phyloP scores from a whole-genome alignment of 2,888 invertebrate species.

The Leptopterna dolabrata region DNA sequence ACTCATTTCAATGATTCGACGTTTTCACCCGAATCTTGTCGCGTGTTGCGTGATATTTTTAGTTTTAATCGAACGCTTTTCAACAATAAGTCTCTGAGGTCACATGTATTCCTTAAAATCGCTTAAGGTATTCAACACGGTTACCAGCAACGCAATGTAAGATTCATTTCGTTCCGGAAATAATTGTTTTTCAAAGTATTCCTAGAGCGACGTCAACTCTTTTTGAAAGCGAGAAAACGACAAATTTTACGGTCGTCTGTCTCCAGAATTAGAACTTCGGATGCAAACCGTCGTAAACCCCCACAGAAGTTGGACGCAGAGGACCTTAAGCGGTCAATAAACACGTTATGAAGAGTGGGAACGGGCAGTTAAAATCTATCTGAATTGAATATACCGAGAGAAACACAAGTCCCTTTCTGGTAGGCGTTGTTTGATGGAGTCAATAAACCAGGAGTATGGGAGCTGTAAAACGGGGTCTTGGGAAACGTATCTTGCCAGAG shows the following conservation, averaged over 20 bases:
- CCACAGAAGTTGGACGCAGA: not conserved
- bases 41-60: not conserved
- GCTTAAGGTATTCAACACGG: too few relatives aligned
- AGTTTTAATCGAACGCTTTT: not conserved
- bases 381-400: constrained; percentile 45
- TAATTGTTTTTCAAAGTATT: not conserved
- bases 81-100: too few relatives aligned
- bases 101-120: too few relatives aligned
- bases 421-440: constrained; percentile 50
- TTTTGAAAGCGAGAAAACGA: not conserved
- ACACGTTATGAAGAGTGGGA: constrained; percentile 48
- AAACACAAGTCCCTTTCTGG: constrained; percentile 46
- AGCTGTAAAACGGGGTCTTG: constrained; percentile 25
- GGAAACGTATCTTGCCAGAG: not conserved
- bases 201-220: not conserved
- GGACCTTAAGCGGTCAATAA: constrained; percentile 47
- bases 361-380: constrained; percentile 50
- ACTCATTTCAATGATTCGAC: not conserved
- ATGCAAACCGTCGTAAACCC: constrained; percentile 40
- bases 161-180: not conserved
- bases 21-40: not conserved
- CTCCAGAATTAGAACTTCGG: constrained; percentile 6
- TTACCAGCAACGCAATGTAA: too few relatives aligned
- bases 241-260: constrained; percentile 50
- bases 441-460: constrained; percentile 29